These are phyloP conservation scores for Opisthograptis luteolata DNA, from an alignment of 2,888 invertebrate genomes.

Conservation along the genomic window DNA sequence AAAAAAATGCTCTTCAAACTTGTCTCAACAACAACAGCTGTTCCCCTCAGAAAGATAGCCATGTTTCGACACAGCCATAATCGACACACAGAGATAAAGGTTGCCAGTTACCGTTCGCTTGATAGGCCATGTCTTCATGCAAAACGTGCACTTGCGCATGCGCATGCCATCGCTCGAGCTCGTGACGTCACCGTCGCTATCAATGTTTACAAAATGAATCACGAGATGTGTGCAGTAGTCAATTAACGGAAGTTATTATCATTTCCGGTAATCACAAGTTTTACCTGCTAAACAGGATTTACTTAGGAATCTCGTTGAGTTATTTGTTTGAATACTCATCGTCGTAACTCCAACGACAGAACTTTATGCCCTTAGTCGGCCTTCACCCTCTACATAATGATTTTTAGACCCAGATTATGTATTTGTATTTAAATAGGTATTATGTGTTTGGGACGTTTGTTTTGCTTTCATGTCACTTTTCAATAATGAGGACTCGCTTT, in stretches of 20 bases:
- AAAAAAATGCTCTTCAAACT: conserved; percentile 27
- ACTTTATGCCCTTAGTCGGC: too few relatives aligned
- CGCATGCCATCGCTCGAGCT: not conserved
- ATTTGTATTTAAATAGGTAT: too few relatives aligned
- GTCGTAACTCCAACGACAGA: too few relatives aligned
- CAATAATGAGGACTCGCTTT: too few relatives aligned
- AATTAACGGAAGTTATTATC: conserved; percentile 20
- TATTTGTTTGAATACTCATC: conserved; percentile 8
- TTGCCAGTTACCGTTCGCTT: conserved; percentile 16
- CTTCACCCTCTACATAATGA: too few relatives aligned
- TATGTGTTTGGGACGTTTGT: too few relatives aligned
- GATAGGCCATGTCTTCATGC: conserved; percentile 30
- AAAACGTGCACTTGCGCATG: conserved; percentile 24
- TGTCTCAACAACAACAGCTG: conserved; percentile 34
- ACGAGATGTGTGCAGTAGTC: conserved; percentile 18
- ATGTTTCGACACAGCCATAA: conserved; percentile 31
- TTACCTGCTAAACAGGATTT: conserved; percentile 18
- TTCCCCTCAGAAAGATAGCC: conserved; percentile 33
- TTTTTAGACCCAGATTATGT: too few relatives aligned
- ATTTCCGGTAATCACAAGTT: conserved; percentile 11
- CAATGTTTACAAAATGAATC: conserved; percentile 25
- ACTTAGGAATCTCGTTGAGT: conserved; percentile 2
- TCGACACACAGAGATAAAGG: conserved; percentile 5
- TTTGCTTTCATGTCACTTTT: too few relatives aligned
- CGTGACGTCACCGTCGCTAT: conserved; percentile 7